A percentile compares a stretch with the other conserved stretches of the same genome.
These are phyloP conservation scores for Bubo blakistoni DNA, from an alignment of 2,113 vertebrate species.

Conservation along the genomic window DNA sequence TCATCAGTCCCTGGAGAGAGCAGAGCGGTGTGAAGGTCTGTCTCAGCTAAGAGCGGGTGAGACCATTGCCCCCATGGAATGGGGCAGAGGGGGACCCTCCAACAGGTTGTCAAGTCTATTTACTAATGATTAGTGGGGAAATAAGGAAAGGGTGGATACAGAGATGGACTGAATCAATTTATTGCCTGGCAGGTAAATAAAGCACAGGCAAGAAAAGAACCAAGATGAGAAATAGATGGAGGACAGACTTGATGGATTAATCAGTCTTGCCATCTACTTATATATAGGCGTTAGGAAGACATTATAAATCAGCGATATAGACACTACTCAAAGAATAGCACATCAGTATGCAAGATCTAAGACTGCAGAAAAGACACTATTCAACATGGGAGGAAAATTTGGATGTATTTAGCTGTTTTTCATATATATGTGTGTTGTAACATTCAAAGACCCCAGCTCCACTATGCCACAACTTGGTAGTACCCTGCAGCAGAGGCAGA, in stretches of 20 bases:
- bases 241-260: not conserved
- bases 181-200: not conserved
- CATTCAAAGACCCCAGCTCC: not conserved
- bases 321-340: not conserved
- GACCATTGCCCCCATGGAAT: not conserved
- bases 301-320: not conserved
- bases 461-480: not conserved
- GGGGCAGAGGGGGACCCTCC: not conserved
- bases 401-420: not conserved
- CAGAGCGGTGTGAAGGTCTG: not conserved
- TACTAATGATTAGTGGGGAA: not conserved
- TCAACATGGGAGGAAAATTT: not conserved
- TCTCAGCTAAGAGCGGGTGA: not conserved
- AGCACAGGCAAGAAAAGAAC: not conserved
- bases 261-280: not conserved
- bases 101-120: not conserved
- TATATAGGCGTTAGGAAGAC: accelerated
- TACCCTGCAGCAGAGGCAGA: not conserved
- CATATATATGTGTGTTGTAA: not conserved
- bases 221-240: not conserved
- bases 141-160: not conserved
- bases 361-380: not conserved
- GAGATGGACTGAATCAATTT: not conserved
- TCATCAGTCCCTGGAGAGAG: not conserved
- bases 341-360: not conserved